Evolutionary conservation across 2,888 invertebrate species (phyloP).

Genomic region (Geotrupes spiniger): DNA sequence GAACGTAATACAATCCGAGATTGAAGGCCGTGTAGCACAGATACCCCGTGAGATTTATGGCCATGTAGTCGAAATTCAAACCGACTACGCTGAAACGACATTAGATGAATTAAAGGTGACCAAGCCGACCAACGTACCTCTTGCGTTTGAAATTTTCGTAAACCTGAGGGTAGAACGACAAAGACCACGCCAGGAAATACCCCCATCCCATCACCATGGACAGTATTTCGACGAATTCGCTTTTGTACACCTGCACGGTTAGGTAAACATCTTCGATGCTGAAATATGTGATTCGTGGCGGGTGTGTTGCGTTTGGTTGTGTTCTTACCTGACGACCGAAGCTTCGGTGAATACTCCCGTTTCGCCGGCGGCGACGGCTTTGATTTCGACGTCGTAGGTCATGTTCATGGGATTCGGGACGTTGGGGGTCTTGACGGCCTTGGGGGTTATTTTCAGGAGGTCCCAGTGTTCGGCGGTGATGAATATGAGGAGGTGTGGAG

Average conservation of each 20-base stretch:
- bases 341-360: constrained; percentile 13
- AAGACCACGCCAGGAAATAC: constrained; percentile 93
- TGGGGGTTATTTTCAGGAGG: constrained; percentile 9
- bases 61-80: constrained; percentile 89
- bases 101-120: too few species aligned
- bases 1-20: constrained; percentile 78
- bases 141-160: constrained; percentile 80
- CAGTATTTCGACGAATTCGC: constrained; percentile 61
- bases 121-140: too few species aligned
- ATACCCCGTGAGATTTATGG: constrained; percentile 86
- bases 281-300: too few species aligned
- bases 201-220: constrained; percentile 88
- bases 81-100: constrained; percentile 78
- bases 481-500: constrained; percentile 1
- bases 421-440: neutral
- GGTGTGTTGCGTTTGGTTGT: too few species aligned
- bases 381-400: constrained; percentile 2
- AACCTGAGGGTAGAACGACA: constrained; percentile 96
- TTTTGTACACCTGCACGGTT: constrained; percentile 69
- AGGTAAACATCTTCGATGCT: constrained; percentile 67
- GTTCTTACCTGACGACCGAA: constrained; percentile 9
- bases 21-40: constrained; percentile 86
- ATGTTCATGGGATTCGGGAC: neutral
- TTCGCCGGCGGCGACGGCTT: constrained; percentile 17
- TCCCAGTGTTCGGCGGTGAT: constrained; percentile 12